Base-by-base conservation (phyloP, 2,888 invertebrate genomes). In the Ormia ochracea region DNA sequence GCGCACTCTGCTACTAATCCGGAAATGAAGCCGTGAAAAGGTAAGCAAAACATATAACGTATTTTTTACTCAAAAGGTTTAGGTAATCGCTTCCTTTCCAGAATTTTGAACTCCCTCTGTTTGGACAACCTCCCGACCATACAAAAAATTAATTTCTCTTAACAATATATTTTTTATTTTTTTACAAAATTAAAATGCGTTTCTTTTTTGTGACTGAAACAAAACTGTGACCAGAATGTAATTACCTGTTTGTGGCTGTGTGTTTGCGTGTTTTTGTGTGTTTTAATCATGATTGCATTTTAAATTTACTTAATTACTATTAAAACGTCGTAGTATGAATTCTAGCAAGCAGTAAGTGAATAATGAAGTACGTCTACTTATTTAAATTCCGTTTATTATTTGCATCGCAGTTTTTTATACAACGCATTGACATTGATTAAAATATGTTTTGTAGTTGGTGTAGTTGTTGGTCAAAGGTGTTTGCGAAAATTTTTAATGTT, bases 41-140 rank as follows among this genome's bases (percentile, higher is more conserved):
- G 83, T 83, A 83, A 82, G 82, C 74, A 72, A 70, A 79, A 63
- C 33, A 52, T 33, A 26, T 31, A 61, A 21, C 45, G 38, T 10
- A 31, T 41, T 69, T 66, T 52, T 36, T 65, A 45, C n/a, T 83
- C 84, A 7, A 69, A 63, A 38, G 75, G 82, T 58, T 56, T 85
- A 75, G 85, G 84, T 14, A 81, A 84, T 83, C 85, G 85, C 79
- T 77, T 85, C 81, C 84, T 85, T 74, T 85, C 66, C 84, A 84
- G 84, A 69, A 78, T 73, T 63, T 43, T 59, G 45, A 45, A 77
- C 82, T 81, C 48, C 83, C 83, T 61, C 82, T 82, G 12, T 52
- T 56, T 3, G 84, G 83, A 6, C 80, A 82, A 72, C 77, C 76
- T 5, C 59, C 78, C 6, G 84, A 84, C 70, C 75, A 83, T 33